Evolutionary conservation across 2,888 invertebrate species (phyloP), one percentile per base, ranked within the genome.

Genomic region (Volucella inflata): DNA sequence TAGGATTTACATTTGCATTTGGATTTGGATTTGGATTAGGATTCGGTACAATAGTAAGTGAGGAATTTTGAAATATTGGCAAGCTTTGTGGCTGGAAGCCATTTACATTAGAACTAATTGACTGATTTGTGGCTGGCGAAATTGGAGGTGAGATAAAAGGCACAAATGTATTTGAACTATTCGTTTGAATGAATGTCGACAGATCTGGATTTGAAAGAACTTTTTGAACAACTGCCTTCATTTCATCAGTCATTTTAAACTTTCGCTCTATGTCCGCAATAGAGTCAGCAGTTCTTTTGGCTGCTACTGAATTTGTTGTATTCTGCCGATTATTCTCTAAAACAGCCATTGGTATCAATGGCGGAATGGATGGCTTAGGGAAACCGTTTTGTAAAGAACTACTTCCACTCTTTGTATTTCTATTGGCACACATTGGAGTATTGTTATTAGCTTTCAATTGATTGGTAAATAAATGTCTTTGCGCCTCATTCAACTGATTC

Each of bases 231-330:
- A 91, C 91, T 10, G 91, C 91, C 38, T 90, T 90, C 91, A 91
- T 91, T 88, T 91, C 91, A 70, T 91, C 91, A 4, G 91, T 90
- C 91, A 91, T 91, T 88, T 91, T 91, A 76, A 90, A 91, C 79
- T 91, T 91, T 87, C 91, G 90, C 75, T 91, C 91, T 40, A 91
- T 90, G 79, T 91, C 91, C 72, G 90, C 90, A 30, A 91, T 82
- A 0, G 72, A 72, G 1, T 87, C 80, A 1, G 91, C 90, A 0
- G 91, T 90, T 62, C 81, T 78, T 21, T 85, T 87, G 9, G 60
- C 1, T 38, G 80, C 68, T 8, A 79, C 87, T 0, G 44, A 30
- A 30, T 6, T 11, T n/a, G 12, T 38, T 40, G 12, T 46, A 12
- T 38, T 21, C 51, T 65, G 81, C 8, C 76, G 72, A 48, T 21